Percentiles rank a stretch among this genome's conserved stretches.
Conservation (phyloP, 2,888 invertebrate genomes). For the Trissolcus brochymenae region DNA sequence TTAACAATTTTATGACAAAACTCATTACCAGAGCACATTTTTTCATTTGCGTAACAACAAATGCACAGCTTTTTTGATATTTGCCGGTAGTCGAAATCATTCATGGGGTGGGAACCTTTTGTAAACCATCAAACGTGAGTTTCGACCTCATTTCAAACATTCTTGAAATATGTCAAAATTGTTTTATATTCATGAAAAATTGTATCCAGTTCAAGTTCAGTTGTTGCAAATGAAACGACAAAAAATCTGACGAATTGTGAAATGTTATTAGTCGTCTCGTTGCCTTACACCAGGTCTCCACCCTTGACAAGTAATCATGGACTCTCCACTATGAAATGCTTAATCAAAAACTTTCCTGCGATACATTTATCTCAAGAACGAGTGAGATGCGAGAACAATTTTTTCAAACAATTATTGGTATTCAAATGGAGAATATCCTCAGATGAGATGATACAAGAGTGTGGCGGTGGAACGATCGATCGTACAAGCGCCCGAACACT, state of each 20-base stretch:
- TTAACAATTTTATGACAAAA: conserved; percentile 3
- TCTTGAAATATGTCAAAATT: too few species aligned
- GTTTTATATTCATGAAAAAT: too few species aligned
- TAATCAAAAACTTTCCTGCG: conserved; percentile 59
- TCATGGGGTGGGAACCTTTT: too few species aligned
- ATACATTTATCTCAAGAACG: conserved; percentile 49
- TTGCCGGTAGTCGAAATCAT: too few species aligned
- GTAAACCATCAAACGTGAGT: too few species aligned
- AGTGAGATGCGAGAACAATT: conserved; percentile 51
- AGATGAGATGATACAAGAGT: conserved; percentile 62
- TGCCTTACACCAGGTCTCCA: too few species aligned
- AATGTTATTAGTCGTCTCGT: too few species aligned
- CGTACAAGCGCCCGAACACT: conserved; percentile 47
- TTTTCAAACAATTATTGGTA: conserved; percentile 73
- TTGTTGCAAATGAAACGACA: background rate
- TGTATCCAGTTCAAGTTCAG: too few species aligned
- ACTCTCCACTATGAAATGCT: conserved; percentile 70
- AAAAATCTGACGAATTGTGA: too few species aligned
- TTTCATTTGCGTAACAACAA: conserved; percentile 3
- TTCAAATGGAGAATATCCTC: conserved; percentile 75
- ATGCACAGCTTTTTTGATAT: conserved; percentile 38
- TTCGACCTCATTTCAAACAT: too few species aligned
- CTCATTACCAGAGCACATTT: conserved; percentile 1
- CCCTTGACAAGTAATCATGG: conserved; percentile 51
- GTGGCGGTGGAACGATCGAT: conserved; percentile 62